phyloP scores from a whole-genome alignment of 2,888 invertebrate genomes.

The Brenthis daphne region DNA sequence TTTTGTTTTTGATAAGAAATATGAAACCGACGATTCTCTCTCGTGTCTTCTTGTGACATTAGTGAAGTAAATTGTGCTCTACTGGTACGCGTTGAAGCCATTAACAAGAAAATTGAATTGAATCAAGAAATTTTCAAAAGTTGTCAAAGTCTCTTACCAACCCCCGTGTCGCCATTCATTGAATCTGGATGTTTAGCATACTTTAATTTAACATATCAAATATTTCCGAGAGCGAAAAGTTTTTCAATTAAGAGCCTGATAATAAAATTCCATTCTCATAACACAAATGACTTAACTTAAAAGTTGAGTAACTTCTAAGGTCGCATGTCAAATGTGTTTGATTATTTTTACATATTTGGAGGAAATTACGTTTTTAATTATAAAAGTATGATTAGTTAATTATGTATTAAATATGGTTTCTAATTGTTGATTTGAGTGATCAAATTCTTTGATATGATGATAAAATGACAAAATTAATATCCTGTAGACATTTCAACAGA shows the following conservation, averaged over 20 bases:
- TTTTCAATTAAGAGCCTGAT: constrained; percentile 73
- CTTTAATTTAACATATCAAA: constrained; percentile 69
- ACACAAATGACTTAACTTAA: constrained; percentile 30
- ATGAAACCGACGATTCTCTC: too few species aligned
- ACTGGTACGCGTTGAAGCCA: too few species aligned
- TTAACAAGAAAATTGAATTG: neutral
- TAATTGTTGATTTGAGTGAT: too few species aligned
- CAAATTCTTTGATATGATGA: too few species aligned
- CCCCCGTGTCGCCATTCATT: constrained; percentile 60
- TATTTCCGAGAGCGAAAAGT: constrained; percentile 62
- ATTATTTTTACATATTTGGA: constrained; percentile 20
- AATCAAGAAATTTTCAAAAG: neutral
- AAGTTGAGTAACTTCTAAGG: constrained; percentile 19
- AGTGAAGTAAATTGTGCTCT: too few species aligned
- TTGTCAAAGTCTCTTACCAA: constrained; percentile 38
- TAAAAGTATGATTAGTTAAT: constrained; percentile 18
- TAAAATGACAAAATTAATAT: too few species aligned
- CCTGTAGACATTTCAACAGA: too few species aligned
- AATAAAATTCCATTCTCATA: constrained; percentile 65
- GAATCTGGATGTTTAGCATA: constrained; percentile 61
- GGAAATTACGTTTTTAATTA: constrained; percentile 9
- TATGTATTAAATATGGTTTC: neutral
- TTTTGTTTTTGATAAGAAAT: too few species aligned
- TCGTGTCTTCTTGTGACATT: too few species aligned
- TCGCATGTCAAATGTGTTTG: constrained; percentile 14